These are phyloP conservation scores for Tenthredo notha DNA, from an alignment of 2,888 invertebrate species.

Conservation along the genomic window DNA sequence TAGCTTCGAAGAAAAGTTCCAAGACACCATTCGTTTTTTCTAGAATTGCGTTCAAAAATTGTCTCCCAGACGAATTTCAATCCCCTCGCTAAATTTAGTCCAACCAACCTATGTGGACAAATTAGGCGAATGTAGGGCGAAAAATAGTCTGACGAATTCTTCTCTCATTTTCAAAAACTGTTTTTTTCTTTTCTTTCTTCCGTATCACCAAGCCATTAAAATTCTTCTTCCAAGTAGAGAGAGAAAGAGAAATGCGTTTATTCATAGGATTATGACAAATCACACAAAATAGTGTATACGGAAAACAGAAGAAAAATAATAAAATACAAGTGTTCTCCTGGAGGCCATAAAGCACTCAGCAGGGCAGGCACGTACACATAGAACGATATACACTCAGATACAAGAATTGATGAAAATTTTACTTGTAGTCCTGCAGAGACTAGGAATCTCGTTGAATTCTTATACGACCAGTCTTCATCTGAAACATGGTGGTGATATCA, in stretches of 20 bases:
- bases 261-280: background rate
- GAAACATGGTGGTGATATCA: background rate
- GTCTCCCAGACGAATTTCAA: conserved; percentile 5
- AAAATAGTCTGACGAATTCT: background rate
- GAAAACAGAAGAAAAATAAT: background rate
- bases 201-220: background rate
- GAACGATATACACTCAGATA: background rate
- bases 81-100: conserved; percentile 25
- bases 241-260: conserved; percentile 3
- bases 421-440: background rate
- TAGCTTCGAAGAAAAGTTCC: conserved; percentile 9
- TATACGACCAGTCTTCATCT: background rate
- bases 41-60: conserved; percentile 33
- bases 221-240: background rate
- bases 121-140: conserved; percentile 9
- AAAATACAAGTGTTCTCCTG: background rate
- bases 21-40: background rate
- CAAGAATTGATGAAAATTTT: background rate
- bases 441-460: background rate
- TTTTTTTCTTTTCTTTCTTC: background rate
- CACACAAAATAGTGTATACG: background rate
- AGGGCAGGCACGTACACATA: background rate
- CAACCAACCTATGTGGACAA: background rate
- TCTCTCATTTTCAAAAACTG: background rate
- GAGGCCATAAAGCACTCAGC: background rate